Conservation (phyloP, 2,797 vertebrate species). For the Cephalopachus bancanus region DNA sequence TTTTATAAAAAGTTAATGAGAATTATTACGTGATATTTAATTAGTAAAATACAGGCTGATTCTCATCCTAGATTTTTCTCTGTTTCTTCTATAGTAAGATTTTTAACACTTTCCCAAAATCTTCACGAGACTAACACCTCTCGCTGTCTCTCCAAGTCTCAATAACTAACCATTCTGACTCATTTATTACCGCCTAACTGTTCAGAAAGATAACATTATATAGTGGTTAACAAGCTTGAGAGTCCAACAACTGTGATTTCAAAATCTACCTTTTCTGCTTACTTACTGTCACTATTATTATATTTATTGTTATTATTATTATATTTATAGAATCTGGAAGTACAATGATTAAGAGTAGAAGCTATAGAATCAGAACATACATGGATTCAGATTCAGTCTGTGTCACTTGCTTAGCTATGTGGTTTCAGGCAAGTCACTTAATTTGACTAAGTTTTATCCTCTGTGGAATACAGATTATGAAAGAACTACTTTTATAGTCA, state of each 20-base stretch:
- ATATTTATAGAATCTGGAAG: constrained; percentile 5
- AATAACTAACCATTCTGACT: not conserved
- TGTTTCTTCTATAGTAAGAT: constrained; percentile 28
- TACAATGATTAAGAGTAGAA: not conserved
- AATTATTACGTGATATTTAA: not conserved
- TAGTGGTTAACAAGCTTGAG: not conserved
- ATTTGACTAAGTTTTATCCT: constrained; percentile 17
- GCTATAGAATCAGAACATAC: not conserved
- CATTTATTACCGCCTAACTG: not conserved
- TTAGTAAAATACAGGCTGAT: constrained; percentile 46
- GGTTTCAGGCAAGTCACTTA: constrained; percentile 26
- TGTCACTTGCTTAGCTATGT: constrained; percentile 4
- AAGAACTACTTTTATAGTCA: constrained; percentile 20
- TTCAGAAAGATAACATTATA: not conserved
- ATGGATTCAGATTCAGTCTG: not conserved
- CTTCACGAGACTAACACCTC: not conserved
- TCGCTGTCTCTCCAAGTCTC: constrained; percentile 27
- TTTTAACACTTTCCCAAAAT: not conserved
- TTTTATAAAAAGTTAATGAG: constrained; percentile 12
- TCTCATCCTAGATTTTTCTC: constrained; percentile 41
- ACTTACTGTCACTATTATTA: not conserved
- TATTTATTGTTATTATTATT: not conserved
- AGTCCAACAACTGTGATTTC: not conserved
- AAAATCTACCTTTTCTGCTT: not conserved
- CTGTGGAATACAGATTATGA: constrained; percentile 1